Base-by-base conservation (phyloP, 2,113 vertebrate genomes). In the Herpetotheres cachinnans region DNA sequence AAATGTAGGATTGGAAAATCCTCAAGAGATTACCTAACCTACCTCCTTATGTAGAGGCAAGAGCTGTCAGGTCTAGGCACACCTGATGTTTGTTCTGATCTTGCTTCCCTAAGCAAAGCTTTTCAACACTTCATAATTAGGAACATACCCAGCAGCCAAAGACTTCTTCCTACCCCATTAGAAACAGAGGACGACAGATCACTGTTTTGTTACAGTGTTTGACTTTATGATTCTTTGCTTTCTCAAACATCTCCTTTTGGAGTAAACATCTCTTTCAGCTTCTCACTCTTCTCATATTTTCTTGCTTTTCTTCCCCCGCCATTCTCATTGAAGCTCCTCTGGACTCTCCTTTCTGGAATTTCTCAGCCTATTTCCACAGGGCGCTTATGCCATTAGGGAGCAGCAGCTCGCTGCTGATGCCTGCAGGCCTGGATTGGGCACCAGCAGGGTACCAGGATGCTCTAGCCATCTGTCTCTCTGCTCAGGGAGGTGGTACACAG, bases 131-230 rank as follows among this genome's bases (percentile, higher is more conserved):
- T 73, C 52, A 6, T 67, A 62, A 56, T 93, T 52, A 90, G 66
- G 16, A 85, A 63, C 55, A 80, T 50, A 90, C 47, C 44, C 47
- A 71, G 65, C 62, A 82, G 78, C 78, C 90, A 97, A 74, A 79
- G 61, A 34, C 22, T 72, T 66, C 24, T 52, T 42, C 34, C 14
- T 19, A 2, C 8, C 59, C 42, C 47, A 7, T 55, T 6, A 74
- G 59, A 50, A 78, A 12, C n/a, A 52, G 36, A 86, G 34, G 21
- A 72, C 29, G 78, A 12, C 55, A 67, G n/a, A 46, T 20, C 6
- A 2, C 42, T 59, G 47, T 27, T 87, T 50, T 55, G 32, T 36
- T 11, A 34, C 0, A 0, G 27, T 7, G 32, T n/a, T 42, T 34
- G 36, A 59, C 55, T 72, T 79, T 3, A 21, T 7, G 20, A 72